Evolutionary conservation across 2,888 invertebrate genomes (phyloP), one percentile per base, ranked within the genome.

Genomic region (Ormyrus rosae): DNA sequence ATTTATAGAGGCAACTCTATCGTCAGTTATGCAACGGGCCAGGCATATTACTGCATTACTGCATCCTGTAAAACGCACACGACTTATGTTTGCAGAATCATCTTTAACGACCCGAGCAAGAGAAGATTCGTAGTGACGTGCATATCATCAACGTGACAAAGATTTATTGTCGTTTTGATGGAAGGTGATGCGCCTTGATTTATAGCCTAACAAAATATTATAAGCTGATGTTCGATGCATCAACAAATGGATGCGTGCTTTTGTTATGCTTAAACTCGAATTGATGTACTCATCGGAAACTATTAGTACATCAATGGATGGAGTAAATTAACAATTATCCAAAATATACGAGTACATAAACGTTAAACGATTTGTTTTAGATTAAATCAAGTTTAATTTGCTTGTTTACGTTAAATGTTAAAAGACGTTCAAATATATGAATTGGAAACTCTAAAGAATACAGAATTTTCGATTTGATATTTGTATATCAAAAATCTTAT

Each of bases 161-260:
- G 81, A 81, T 81, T 81, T 81, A 81, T 65, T 60, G 67, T 74
- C 73, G 56, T 53, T 78, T 55, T 50, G 78, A 74, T 64, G 64
- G 73, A 55, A 69, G 65, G 13, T 51, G 61, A 78, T 73, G 65
- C 51, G 5, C 77, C 9, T 50, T 78, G 73, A 68, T 81, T 70
- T 70, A 74, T 58, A 58, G 58, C 60, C 34, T 69, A 79, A 69
- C 79, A 50, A 73, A 73, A 70, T 64, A 56, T 77, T 68, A 69
- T 58, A 69, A 69, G 13, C 45, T 58, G 73, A 69, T 67, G 11
- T 50, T 45, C n/a, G 55, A 64, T 56, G 9, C n/a, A 53, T 19
- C 19, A 61, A 71, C 10, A 63, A 69, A 73, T 69, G 51, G 46
- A 68, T 65, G 19, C 60, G 13, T 19, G 51, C 34, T 61, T 19